phyloP scores from a whole-genome alignment of 2,113 vertebrate species.

The Struthidea cinerea region DNA sequence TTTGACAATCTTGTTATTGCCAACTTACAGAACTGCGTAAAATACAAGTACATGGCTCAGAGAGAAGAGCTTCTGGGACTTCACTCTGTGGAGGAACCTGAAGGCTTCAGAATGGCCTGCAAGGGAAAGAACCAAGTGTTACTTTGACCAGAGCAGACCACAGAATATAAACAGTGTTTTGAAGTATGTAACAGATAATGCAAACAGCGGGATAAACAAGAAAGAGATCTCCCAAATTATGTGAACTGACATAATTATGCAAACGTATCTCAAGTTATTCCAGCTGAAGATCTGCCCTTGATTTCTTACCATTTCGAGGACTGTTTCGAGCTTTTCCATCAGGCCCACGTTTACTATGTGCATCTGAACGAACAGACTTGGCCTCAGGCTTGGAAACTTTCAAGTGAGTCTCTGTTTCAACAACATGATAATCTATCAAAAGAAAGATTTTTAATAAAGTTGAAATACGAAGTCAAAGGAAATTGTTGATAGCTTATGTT shows the following conservation, averaged over 20 bases:
- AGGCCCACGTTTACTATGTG: conserved; percentile 63
- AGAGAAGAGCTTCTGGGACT: conserved; percentile 69
- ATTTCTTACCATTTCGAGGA: conserved; percentile 69
- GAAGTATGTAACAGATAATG: background rate
- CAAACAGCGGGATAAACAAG: background rate
- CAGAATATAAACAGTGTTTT: background rate
- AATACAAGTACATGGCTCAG: conserved; percentile 82
- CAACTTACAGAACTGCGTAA: conserved; percentile 88
- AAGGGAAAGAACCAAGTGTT: background rate
- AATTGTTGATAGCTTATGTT: background rate
- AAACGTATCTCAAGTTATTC: background rate
- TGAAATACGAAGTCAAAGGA: background rate
- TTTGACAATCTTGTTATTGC: background rate
- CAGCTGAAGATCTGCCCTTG: background rate
- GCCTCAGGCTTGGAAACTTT: conserved; percentile 72
- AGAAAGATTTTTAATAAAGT: conserved; percentile 25
- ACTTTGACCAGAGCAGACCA: background rate
- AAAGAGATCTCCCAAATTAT: background rate
- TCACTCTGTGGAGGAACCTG: conserved; percentile 59
- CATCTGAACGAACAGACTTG: conserved; percentile 70
- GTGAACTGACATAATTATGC: background rate
- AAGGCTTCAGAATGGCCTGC: conserved; percentile 66
- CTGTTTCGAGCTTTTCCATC: conserved; percentile 70
- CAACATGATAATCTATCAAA: conserved; percentile 71
- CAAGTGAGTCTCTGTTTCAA: conserved; percentile 76